Percentiles rank a stretch among this genome's conserved stretches.
These are phyloP conservation scores for Callosobruchus maculatus DNA, from an alignment of 2,888 invertebrate genomes.

Conservation along the genomic window DNA sequence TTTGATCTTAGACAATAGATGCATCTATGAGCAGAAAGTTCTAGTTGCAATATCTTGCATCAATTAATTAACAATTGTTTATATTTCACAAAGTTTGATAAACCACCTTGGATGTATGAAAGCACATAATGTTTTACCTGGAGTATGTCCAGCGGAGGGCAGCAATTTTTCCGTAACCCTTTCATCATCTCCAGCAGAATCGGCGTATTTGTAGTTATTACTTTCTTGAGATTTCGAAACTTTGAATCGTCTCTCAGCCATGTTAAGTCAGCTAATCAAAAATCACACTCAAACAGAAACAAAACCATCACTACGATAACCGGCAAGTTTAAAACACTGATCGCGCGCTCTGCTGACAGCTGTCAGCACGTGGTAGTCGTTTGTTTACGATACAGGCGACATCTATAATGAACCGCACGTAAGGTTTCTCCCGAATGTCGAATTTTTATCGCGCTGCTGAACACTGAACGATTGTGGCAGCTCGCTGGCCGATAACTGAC, in stretches of 20 bases:
- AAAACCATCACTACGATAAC: background rate
- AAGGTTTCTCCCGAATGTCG: background rate
- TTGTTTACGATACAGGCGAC: background rate
- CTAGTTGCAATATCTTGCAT: too few relatives aligned
- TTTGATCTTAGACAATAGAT: too few relatives aligned
- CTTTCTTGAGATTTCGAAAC: conserved; percentile 59
- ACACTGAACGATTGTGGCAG: background rate
- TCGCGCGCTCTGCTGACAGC: background rate
- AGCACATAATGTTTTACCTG: background rate
- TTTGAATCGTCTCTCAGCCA: conserved; percentile 58
- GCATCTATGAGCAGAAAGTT: too few relatives aligned
- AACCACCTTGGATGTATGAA: too few relatives aligned
- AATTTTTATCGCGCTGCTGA: background rate
- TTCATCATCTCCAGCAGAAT: conserved; percentile 40
- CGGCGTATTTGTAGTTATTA: conserved; percentile 51
- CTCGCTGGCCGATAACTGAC: background rate
- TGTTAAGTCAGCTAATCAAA: conserved; percentile 35
- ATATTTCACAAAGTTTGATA: too few relatives aligned
- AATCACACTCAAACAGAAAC: background rate
- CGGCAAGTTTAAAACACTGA: background rate
- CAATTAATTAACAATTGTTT: too few relatives aligned
- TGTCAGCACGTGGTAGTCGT: background rate
- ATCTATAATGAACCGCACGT: background rate
- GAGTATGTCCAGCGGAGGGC: conserved; percentile 22
- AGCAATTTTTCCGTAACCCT: conserved; percentile 35